Evolutionary conservation across 1,140 invertebrate species (phyloP).

Genomic region (Bombus huntii): DNA sequence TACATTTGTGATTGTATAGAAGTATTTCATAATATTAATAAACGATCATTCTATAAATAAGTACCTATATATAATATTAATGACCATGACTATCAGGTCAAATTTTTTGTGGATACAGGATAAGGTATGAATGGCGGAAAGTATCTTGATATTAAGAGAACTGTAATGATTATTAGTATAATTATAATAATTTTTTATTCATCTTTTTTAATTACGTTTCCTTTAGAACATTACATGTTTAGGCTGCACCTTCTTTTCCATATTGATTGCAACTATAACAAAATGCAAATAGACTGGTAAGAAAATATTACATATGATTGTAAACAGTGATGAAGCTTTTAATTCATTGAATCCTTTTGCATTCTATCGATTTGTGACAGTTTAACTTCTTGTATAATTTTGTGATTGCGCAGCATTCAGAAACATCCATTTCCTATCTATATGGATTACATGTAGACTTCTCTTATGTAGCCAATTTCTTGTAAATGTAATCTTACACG

Average conservation of each 20-base stretch:
- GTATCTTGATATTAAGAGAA: conserved; percentile 11
- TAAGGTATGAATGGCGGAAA: conserved; percentile 1
- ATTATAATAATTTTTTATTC: conserved; percentile 20
- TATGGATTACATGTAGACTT: conserved; percentile 15
- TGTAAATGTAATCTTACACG: conserved; percentile 33
- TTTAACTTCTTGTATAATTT: neutral
- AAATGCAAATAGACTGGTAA: neutral
- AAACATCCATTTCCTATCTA: neutral
- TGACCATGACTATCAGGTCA: neutral
- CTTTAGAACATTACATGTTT: neutral
- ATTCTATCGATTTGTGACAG: neutral
- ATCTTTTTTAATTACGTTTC: neutral
- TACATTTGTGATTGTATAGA: conserved; percentile 43
- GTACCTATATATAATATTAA: conserved; percentile 34
- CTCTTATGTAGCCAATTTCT: conserved; percentile 14
- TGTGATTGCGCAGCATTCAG: neutral
- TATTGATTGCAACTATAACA: neutral
- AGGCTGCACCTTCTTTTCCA: neutral
- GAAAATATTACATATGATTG: neutral
- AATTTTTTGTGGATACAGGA: conserved; percentile 11
- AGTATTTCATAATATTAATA: conserved; percentile 41
- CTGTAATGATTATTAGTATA: conserved; percentile 22
- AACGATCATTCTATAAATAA: conserved; percentile 30
- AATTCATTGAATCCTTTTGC: neutral
- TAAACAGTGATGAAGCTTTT: neutral